Base-by-base conservation (phyloP, 2,797 vertebrate genomes). In the Steatocranus sp. region DNA sequence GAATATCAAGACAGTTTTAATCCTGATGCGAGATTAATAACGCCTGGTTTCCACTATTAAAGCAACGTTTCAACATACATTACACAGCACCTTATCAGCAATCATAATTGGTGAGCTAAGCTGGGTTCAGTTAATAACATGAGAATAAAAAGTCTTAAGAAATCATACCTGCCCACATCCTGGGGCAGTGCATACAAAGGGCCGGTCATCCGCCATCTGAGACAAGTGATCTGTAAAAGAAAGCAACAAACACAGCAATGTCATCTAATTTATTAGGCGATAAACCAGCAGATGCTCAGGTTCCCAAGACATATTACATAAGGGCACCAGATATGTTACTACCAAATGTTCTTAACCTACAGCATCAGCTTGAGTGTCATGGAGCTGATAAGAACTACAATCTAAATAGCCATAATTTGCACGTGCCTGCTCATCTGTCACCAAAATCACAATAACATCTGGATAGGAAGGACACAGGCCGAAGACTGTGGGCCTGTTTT, bases 171-270 rank as follows among this genome's bases (percentile, higher is more conserved):
- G 98, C 94, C 98, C 98, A 90, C 98, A 99, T 92, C 98, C 98
- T 2, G 95, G 97, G 87, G 98, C 98, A 90, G 93, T 95, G 96
- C 98, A 99, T 94, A 98, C 98, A 95, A 99, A 99, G 85, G 98
- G 98, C 86, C 98, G 95, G 95, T 99, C 98, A 96, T 99, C 98
- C 93, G 98, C 98, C 98, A 99, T 99, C 94, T 95, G 92, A 79
- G 85, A 91, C 58, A 48, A 82, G 87, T 80, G 87, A 91, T 92
- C 93, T 93, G 87, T 30, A 92, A 86, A 66, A 81, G 4, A 86
- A 23, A 84, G 25, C 3, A 48, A 81, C 20, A 80, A 53, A 84
- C 3, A 79, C 11, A 61, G 4, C 8, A 75, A 27, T 2, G 43
- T 79, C 48, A 83, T 27, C 10, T 0, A 2, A 4, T 23, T 34